phyloP scores from a whole-genome alignment of 2,888 invertebrate genomes.

The Dicyrtoma fusca region DNA sequence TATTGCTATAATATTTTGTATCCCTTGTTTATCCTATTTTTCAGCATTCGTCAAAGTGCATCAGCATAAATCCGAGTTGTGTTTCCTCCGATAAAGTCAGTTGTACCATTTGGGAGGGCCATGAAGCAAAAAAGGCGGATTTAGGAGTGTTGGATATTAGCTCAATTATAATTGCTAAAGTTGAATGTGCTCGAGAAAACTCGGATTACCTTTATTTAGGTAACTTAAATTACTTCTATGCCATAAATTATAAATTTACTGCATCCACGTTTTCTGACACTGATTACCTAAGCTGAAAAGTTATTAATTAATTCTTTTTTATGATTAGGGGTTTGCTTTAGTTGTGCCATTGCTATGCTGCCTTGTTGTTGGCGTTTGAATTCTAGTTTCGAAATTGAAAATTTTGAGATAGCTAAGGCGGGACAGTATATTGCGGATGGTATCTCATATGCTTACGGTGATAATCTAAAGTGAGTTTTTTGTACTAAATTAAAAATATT shows the following conservation, averaged over 20 bases:
- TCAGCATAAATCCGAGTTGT: constrained; percentile 68
- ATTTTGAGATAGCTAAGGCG: constrained; percentile 49
- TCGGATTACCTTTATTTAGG: constrained; percentile 78
- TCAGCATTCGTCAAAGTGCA: constrained; percentile 68
- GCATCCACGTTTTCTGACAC: too few relatives aligned
- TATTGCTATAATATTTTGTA: not conserved
- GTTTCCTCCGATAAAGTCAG: constrained; percentile 84
- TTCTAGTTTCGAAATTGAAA: constrained; percentile 48
- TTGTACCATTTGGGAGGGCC: constrained; percentile 92
- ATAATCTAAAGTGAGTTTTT: constrained; percentile 46
- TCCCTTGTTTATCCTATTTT: too few relatives aligned
- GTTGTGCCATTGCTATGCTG: constrained; percentile 67
- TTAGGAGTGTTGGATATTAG: constrained; percentile 93
- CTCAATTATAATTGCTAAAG: constrained; percentile 88
- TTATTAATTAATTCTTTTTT: not conserved
- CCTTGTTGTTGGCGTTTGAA: constrained; percentile 65
- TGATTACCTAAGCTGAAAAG: not conserved
- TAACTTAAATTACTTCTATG: constrained; percentile 45
- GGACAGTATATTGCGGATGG: constrained; percentile 44
- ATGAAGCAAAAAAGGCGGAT: constrained; percentile 89
- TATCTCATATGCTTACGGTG: constrained; percentile 47
- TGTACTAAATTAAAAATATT: not conserved
- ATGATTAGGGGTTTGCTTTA: constrained; percentile 64
- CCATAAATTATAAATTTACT: too few relatives aligned
- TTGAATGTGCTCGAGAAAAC: constrained; percentile 78